Percentiles rank a stretch among this genome's conserved stretches.
Conservation (phyloP, 2,888 invertebrate genomes). For the Cryptocheilus praepositus region DNA sequence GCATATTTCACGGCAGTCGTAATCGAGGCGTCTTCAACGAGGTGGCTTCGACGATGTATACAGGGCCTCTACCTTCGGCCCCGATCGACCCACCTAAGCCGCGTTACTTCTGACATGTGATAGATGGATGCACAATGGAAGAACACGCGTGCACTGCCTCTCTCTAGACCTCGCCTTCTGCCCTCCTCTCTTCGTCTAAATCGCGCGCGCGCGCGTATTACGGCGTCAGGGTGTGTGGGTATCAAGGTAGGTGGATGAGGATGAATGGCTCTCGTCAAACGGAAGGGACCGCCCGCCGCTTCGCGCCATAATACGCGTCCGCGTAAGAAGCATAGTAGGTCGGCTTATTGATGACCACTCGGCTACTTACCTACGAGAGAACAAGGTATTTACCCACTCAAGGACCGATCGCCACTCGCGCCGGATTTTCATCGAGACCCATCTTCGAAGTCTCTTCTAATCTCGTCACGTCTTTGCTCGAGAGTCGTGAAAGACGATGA, state of each 20-base stretch:
- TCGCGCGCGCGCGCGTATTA: constrained; percentile 48
- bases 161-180: not conserved
- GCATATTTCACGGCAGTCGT: constrained; percentile 38
- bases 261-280: constrained; percentile 75
- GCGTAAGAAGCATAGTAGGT: constrained; percentile 60
- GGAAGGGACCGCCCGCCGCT: constrained; percentile 73
- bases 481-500: no score
- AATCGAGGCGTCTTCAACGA: constrained; percentile 39
- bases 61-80: constrained; percentile 33
- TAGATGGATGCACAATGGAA: constrained; percentile 69
- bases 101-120: constrained; percentile 68
- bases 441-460: no score
- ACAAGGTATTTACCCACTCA: constrained; percentile 62
- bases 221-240: constrained; percentile 51
- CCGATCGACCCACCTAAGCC: constrained; percentile 43
- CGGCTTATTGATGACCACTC: constrained; percentile 70
- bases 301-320: constrained; percentile 71
- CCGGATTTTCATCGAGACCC: constrained; percentile 3
- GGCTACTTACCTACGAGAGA: constrained; percentile 66
- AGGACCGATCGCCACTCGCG: constrained; percentile 22
- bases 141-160: constrained; percentile 55
- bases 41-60: constrained; percentile 23
- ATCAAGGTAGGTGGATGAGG: constrained; percentile 73
- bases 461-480: no score
- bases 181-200: not conserved